Evolutionary conservation across 1,140 invertebrate species (phyloP), one percentile per base, ranked within the genome.

Genomic region (Apocrypta bakeri): DNA sequence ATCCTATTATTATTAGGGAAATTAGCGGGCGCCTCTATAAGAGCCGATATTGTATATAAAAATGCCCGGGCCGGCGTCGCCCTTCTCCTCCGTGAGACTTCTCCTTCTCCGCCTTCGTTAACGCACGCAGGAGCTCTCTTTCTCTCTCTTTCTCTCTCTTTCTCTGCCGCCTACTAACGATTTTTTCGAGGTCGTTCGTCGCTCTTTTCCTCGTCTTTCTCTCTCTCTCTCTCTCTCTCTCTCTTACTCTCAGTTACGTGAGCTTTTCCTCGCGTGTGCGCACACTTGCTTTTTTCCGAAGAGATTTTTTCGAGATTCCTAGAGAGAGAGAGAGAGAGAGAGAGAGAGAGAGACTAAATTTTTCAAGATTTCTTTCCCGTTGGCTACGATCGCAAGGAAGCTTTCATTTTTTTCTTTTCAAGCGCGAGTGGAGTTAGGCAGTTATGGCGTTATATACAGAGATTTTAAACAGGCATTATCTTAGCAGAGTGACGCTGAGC

Each of bases 151-250:
- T 37, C 33, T 37, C 33, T 37, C 33, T 37, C 33, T 37, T 37
- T 37, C 33, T 37, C 72, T 14, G 61, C 33, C 66, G 68, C 74
- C 66, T 64, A 71, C 74, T 82, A 82, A 74, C 76, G 76, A 79
- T 68, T 79, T 75, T 83, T 79, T 83, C 71, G 69, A 83, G 76
- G 56, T 68, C 56, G 25, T n/a, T 37, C 42, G 17, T 68, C 37
- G 27, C 56, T 31, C 21, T 21, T 68, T 42, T 27, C 27, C 31
- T 7, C 78, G n/a, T 73, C 56, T 24, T 29, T 27, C 14, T 42
- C 79, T 71, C 77, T n/a, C 24, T 27, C 33, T 40, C n/a, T 66
- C 11, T 37, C 24, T 17, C 56, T 21, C 68, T 8, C 42, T 17
- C 48, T 31, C 69, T 40, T 71, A 25, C 79, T 81, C 63, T 48